Evolutionary conservation across 2,113 vertebrate species (phyloP), one percentile per base, ranked within the genome.

Genomic region (Malaclemys terrapin): DNA sequence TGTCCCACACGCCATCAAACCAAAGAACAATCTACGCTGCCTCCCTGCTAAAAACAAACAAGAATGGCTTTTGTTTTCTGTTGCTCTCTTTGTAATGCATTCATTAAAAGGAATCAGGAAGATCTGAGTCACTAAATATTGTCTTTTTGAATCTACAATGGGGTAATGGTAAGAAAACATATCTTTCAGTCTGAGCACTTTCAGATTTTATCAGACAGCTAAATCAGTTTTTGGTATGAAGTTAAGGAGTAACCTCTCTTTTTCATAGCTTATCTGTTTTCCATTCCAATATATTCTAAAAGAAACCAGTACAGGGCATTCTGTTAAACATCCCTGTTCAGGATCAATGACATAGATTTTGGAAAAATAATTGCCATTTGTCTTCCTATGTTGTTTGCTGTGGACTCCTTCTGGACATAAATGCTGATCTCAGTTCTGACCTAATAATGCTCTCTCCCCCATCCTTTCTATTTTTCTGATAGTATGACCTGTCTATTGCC

Each of bases 91-190:
- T 80, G 88, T 95, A 94, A 96, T 85, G 53, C 22, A 96, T 85
- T 94, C 94, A 89, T 97, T 94, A 95, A 78, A 96, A 95, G 91
- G 2, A 19, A 45, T 91, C 87, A 93, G 62, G 91, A 91, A 85
- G 69, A 56, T 87, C 54, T 45, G 56, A 94, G 93, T 96, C 76
- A 53, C 75, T 54, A 84, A 95, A 95, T 91, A 82, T n/a, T 76
- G 24, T 45, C 24, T 24, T 45, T 72, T 94, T 49, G 45, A 45
- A 80, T 90, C 20, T 89, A 86, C 90, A 92, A 57, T 80, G 91
- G 95, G 90, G 80, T 93, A 57, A 89, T 11, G 81, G 84, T 91
- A 95, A 96, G 76, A 93, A 90, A 95, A 95, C 86, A 89, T 95
- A 42, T 10, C 4, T 93, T 85, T 82, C 83, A 89, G 29, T 69